Evolutionary conservation across 2,888 invertebrate species (phyloP).

Genomic region (Drosophila peninsularis): DNA sequence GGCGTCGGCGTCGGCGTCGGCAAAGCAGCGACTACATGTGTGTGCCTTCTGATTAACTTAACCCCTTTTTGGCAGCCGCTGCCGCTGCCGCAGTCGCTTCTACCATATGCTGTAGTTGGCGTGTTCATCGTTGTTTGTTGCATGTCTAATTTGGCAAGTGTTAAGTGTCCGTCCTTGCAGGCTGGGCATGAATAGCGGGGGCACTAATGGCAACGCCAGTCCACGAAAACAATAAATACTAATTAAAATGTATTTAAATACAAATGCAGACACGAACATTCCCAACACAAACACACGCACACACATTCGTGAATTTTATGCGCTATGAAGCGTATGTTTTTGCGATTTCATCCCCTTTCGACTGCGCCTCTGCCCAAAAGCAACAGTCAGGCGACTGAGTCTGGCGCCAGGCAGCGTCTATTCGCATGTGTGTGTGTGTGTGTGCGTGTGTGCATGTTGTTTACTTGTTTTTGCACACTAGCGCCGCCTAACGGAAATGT

Average conservation of each 20-base stretch:
- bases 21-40: constrained; percentile 5
- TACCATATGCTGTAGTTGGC: constrained; percentile 28
- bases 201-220: constrained; percentile 27
- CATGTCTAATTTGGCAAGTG: constrained; percentile 78
- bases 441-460: constrained; percentile 50
- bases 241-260: constrained; percentile 78
- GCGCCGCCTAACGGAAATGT: constrained; percentile 80
- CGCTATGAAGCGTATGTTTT: constrained; percentile 59
- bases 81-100: constrained; percentile 3
- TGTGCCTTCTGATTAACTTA: constrained; percentile 65
- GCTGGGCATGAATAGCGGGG: neutral
- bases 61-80: constrained; percentile 45
- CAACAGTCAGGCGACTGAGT: constrained; percentile 32
- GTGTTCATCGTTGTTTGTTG: constrained; percentile 51
- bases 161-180: constrained; percentile 47
- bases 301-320: constrained; percentile 42
- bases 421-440: constrained; percentile 17
- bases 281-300: constrained; percentile 21
- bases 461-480: constrained; percentile 62
- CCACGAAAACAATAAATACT: constrained; percentile 74
- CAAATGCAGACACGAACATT: constrained; percentile 57
- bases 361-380: neutral
- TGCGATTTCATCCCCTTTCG: constrained; percentile 19
- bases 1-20: constrained; percentile 10
- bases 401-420: constrained; percentile 49